Evolutionary conservation across 1,140 invertebrate species (phyloP).

Genomic region (Drusus annulatus): DNA sequence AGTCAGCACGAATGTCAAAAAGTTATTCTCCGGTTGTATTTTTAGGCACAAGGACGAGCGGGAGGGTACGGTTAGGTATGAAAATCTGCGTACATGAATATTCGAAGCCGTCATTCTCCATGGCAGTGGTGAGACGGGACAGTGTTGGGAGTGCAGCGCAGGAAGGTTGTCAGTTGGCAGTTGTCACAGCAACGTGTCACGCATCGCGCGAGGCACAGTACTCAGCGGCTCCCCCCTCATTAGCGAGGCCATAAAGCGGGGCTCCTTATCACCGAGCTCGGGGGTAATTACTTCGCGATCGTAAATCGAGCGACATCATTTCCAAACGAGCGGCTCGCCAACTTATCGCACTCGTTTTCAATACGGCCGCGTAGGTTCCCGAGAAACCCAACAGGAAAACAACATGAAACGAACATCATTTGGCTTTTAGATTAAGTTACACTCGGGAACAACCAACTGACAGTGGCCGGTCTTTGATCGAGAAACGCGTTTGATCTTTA

Average conservation of each 20-base stretch:
- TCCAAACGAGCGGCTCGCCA: no score
- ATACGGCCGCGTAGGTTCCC: not conserved
- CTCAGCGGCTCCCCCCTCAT: not conserved
- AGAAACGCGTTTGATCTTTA: no score
- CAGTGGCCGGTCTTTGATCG: no score
- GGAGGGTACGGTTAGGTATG: not conserved
- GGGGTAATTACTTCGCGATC: not conserved
- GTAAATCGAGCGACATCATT: not conserved
- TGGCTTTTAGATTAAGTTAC: no score
- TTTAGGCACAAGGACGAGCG: not conserved
- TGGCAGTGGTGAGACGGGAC: not conserved
- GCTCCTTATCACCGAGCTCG: not conserved
- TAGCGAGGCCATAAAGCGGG: not conserved
- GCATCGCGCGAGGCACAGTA: not conserved
- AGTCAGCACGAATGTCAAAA: no score
- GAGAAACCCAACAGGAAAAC: no score
- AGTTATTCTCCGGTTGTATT: no score
- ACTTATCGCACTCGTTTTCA: not conserved
- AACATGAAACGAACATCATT: not conserved
- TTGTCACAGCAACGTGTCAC: no score
- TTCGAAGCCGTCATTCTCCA: slow-evolving; percentile 36
- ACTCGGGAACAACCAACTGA: no score
- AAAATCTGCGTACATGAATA: slow-evolving; percentile 22
- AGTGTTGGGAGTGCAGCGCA: not conserved
- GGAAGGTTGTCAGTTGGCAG: no score